phyloP scores from a whole-genome alignment of 2,888 invertebrate genomes.

The Colostygia pectinataria region DNA sequence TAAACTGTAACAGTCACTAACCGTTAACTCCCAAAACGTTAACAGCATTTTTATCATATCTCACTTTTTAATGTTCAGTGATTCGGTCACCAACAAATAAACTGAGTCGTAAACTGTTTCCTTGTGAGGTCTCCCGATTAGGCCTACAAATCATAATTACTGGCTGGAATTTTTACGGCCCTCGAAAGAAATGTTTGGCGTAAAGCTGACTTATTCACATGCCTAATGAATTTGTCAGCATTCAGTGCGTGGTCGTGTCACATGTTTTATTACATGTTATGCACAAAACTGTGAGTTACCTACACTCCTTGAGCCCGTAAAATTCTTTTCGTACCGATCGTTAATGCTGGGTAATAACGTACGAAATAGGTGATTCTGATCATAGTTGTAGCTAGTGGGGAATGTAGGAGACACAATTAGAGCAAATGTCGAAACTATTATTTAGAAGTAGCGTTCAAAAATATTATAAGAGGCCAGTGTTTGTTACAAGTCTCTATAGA shows the following conservation, averaged over 20 bases:
- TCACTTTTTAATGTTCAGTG: constrained; percentile 16
- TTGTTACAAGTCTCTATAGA: too few species aligned
- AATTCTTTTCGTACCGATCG: constrained; percentile 42
- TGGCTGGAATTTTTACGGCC: constrained; percentile 30
- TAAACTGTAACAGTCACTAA: constrained; percentile 3
- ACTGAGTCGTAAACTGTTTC: constrained; percentile 12
- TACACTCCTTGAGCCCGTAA: constrained; percentile 36
- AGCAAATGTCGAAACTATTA: too few species aligned
- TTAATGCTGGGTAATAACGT: constrained; percentile 28
- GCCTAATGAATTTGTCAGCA: constrained; percentile 50
- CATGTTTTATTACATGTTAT: constrained; percentile 54
- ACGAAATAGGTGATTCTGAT: constrained; percentile 10
- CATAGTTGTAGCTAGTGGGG: constrained; percentile 12
- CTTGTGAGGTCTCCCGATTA: constrained; percentile 26
- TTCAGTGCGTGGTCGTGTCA: constrained; percentile 44
- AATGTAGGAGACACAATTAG: constrained; percentile 23
- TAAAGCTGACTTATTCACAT: constrained; percentile 40
- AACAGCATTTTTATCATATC: constrained; percentile 22
- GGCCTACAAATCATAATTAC: constrained; percentile 35
- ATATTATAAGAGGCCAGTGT: too few species aligned
- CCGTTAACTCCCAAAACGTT: constrained; percentile 11
- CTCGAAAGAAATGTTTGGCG: constrained; percentile 40
- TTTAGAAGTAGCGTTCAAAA: background rate
- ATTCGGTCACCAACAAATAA: constrained; percentile 20
- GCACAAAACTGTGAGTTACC: constrained; percentile 46